Percentiles rank a stretch among this genome's conserved stretches.
These are phyloP conservation scores for Cololabis saira DNA, from an alignment of 2,113 vertebrate species.

Conservation along the genomic window DNA sequence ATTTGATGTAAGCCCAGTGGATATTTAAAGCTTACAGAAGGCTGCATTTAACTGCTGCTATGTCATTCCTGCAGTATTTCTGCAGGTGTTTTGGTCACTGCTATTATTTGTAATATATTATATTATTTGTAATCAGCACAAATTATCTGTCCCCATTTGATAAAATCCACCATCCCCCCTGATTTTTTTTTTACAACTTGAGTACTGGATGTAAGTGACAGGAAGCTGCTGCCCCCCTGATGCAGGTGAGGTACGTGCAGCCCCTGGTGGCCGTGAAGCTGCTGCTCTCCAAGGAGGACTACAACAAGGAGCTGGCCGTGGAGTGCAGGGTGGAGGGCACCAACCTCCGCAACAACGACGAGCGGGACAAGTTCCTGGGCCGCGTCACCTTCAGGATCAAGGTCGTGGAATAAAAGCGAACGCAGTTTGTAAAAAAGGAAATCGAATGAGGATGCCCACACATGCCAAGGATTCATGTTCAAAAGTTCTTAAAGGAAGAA, in stretches of 20 bases:
- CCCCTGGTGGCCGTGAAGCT: slow-evolving; percentile 94
- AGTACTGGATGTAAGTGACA: too few species aligned
- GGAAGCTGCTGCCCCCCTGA: neutral
- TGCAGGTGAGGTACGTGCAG: slow-evolving; percentile 90
- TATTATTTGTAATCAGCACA: too few species aligned
- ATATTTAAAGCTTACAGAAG: too few species aligned
- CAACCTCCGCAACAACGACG: slow-evolving; percentile 89
- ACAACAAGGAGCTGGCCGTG: slow-evolving; percentile 85
- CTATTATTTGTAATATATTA: too few species aligned
- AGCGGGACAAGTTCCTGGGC: slow-evolving; percentile 96
- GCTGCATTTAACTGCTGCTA: too few species aligned
- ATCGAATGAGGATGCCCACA: slow-evolving; percentile 53
- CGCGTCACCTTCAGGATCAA: slow-evolving; percentile 90
- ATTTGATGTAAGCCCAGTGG: too few species aligned
- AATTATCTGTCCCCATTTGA: too few species aligned
- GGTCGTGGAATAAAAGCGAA: slow-evolving; percentile 81
- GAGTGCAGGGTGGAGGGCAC: slow-evolving; percentile 92
- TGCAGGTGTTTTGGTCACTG: too few species aligned
- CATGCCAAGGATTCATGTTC: slow-evolving; percentile 59
- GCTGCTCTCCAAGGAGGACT: slow-evolving; percentile 77
- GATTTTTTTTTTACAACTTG: too few species aligned
- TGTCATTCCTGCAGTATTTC: too few species aligned
- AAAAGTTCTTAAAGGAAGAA: slow-evolving; percentile 34
- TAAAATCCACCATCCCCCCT: too few species aligned
- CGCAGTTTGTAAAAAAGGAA: slow-evolving; percentile 3